Conservation (phyloP, 2,888 invertebrate genomes). For the Leucophenga maculata region DNA sequence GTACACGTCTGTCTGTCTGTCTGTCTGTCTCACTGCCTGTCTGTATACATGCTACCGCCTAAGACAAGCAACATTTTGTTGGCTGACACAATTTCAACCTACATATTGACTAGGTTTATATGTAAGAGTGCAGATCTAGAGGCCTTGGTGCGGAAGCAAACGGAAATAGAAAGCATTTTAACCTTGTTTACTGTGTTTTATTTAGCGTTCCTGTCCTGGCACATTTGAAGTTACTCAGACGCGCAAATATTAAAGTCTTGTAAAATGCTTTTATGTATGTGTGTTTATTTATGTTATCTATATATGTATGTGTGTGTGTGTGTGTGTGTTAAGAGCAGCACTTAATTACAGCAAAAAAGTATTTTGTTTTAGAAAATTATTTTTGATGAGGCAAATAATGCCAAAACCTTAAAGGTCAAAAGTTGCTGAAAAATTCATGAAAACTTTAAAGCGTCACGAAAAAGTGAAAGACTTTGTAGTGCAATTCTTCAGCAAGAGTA, state of each 20-base stretch:
- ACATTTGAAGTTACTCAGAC: conserved; percentile 26
- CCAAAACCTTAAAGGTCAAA: too few species aligned
- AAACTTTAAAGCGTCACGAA: too few species aligned
- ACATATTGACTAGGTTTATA: too few species aligned
- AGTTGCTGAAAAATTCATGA: too few species aligned
- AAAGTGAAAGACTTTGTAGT: too few species aligned
- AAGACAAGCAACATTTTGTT: conserved; percentile 20
- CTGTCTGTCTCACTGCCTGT: background rate
- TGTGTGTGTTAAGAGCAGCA: background rate
- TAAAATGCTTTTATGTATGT: background rate
- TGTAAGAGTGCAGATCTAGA: too few species aligned
- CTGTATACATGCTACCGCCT: background rate
- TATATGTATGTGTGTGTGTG: background rate
- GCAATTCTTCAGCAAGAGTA: too few species aligned
- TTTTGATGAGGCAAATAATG: too few species aligned
- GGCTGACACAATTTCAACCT: background rate
- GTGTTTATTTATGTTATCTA: background rate
- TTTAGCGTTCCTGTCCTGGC: conserved; percentile 23
- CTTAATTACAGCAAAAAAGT: background rate
- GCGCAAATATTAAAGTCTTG: conserved; percentile 20
- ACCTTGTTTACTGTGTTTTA: conserved; percentile 25
- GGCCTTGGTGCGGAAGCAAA: too few species aligned
- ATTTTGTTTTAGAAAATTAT: too few species aligned
- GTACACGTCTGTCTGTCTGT: conserved; percentile 24
- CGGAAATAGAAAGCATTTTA: background rate